Evolutionary conservation across 2,888 invertebrate genomes (phyloP).

Genomic region (Pomacea canaliculata): DNA sequence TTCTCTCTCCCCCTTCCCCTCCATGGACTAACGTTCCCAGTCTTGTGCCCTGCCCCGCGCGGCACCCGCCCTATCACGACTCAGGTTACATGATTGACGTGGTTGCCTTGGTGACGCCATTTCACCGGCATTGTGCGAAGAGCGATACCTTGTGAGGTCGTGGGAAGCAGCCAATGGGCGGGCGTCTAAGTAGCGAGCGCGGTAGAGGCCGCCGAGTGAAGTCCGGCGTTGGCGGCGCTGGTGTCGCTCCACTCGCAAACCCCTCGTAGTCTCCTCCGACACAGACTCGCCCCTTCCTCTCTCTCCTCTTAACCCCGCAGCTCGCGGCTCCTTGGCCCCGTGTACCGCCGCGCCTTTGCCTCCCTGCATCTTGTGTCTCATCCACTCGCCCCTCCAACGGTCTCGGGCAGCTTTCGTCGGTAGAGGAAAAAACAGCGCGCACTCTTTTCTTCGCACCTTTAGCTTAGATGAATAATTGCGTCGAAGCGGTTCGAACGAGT

Average conservation of each 20-base stretch:
- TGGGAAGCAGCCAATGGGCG: conserved; percentile 52
- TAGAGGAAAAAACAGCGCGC: too few relatives aligned
- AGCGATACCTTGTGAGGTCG: conserved; percentile 58
- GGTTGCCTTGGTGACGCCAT: conserved; percentile 62
- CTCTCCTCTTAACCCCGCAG: neutral
- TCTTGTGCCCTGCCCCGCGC: neutral
- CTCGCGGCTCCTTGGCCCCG: neutral
- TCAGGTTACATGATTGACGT: conserved; percentile 63
- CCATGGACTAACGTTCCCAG: neutral
- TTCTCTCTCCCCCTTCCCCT: neutral
- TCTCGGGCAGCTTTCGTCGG: too few relatives aligned
- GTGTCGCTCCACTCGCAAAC: conserved; percentile 1
- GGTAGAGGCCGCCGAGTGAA: neutral
- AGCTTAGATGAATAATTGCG: too few relatives aligned
- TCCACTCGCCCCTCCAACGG: too few relatives aligned
- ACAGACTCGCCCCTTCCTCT: neutral
- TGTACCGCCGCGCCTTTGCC: neutral
- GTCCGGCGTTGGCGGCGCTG: neutral
- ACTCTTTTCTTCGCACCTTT: too few relatives aligned
- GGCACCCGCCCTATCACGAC: conserved; percentile 47
- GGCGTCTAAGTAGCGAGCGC: conserved; percentile 24
- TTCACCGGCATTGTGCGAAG: conserved; percentile 59
- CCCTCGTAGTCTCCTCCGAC: neutral
- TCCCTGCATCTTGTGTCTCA: too few relatives aligned
- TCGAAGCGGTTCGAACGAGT: too few relatives aligned